These are phyloP conservation scores for Delia radicum DNA, from an alignment of 1,140 invertebrate genomes.

Conservation along the genomic window DNA sequence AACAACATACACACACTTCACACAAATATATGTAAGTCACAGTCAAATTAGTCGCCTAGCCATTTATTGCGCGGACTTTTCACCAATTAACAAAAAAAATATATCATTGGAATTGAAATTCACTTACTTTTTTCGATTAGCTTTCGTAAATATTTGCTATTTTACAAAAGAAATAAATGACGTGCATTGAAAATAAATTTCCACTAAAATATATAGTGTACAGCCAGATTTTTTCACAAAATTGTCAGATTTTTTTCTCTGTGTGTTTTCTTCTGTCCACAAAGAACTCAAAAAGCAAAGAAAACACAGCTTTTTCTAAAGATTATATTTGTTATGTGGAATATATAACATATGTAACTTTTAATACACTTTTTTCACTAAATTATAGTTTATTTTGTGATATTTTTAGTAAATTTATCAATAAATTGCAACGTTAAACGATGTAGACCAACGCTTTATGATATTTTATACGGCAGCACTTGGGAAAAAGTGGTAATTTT, in stretches of 20 bases:
- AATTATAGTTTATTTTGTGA: neutral
- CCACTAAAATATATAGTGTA: neutral
- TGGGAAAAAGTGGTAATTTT: slow-evolving; percentile 5
- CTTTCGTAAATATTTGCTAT: neutral
- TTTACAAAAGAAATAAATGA: neutral
- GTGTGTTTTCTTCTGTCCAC: slow-evolving; percentile 14
- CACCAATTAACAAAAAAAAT: neutral
- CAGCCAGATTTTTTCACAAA: neutral
- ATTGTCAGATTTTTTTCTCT: neutral
- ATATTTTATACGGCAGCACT: slow-evolving; percentile 21
- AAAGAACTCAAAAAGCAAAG: neutral
- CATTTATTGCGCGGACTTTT: slow-evolving; percentile 17
- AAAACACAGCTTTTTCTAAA: neutral
- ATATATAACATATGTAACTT: neutral
- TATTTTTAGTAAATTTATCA: neutral
- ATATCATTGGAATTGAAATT: neutral
- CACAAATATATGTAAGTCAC: neutral
- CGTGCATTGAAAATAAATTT: neutral
- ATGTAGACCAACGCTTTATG: slow-evolving; percentile 28
- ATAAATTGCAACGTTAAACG: slow-evolving; percentile 5
- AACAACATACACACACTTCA: neutral
- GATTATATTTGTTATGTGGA: neutral
- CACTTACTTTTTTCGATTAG: slow-evolving; percentile 4
- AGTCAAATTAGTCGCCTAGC: neutral
- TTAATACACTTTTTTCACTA: neutral